Evolutionary conservation across 2,888 invertebrate genomes (phyloP), one percentile per base, ranked within the genome.

Genomic region (Synanthedon andrenaeformis): DNA sequence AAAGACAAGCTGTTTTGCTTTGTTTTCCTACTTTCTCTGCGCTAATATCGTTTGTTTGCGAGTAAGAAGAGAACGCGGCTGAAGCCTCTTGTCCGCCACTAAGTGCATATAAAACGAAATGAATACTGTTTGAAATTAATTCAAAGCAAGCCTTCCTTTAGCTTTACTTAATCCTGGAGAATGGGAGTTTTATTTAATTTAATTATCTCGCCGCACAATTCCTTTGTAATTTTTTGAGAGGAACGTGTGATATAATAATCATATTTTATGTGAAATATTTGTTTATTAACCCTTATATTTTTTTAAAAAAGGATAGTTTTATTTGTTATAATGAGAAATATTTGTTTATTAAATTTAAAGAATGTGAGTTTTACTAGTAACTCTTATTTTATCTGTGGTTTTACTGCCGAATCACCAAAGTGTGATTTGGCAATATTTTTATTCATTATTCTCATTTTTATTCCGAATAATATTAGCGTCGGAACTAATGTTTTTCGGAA

Each of bases 1-100:
- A 77, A 79, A 82, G 76, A 76, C 76, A 72, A 67, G 35, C 67
- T 35, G 70, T 69, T 66, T 70, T 69, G 69, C 74, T 74, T 59
- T 58, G 55, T 58, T 57, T 74, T 68, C 71, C 71, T 64, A 19
- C 66, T 62, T 66, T 61, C 62, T 62, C 45, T 45, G 45, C n/a
- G 45, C 45, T 60, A 59, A 64, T 61, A 64, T 60, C 60, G 65
- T 66, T 64, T 63, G 62, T 61, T 57, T 56, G 54, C 51, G 51
- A 48, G 54, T 49, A 51, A 48, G 54, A 42, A 53, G 53, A 14
- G 45, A 45, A 50, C 48, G 53, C 53, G 52, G 51, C 51, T 52
- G 28, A 51, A 35, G 51, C 52, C 42, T 53, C 49, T 51, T 53
- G 45, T 14, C 14, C 17, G 19, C 49, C 19, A 23, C 49, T 49